A percentile compares a stretch with the other conserved stretches of the same genome.
phyloP scores from a whole-genome alignment of 1,140 invertebrate species.

The Pentalonia nigronervosa region DNA sequence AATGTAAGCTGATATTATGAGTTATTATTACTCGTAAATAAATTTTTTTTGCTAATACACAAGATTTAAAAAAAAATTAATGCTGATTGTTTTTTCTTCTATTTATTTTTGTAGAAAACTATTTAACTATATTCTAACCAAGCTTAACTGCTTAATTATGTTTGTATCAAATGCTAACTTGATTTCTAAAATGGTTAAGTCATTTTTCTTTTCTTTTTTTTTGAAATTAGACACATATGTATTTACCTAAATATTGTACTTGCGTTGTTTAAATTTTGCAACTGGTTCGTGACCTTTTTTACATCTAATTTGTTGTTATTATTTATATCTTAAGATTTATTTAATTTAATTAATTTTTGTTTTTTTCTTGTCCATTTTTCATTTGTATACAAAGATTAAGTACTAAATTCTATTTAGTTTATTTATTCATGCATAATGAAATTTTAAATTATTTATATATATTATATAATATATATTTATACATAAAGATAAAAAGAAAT shows the following conservation, averaged over 20 bases:
- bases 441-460: conserved; percentile 43
- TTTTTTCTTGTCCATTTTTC: conserved; percentile 33
- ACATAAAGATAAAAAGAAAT: conserved; percentile 35
- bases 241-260: conserved; percentile 29
- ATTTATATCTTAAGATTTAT: conserved; percentile 41
- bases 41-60: not conserved
- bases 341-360: conserved; percentile 41
- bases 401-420: conserved; percentile 27
- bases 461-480: conserved; percentile 34
- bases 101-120: not conserved
- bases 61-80: conserved; percentile 13
- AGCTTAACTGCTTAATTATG: conserved; percentile 46
- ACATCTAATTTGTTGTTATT: conserved; percentile 52
- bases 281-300: not conserved
- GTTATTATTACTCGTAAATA: not conserved
- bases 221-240: conserved; percentile 15
- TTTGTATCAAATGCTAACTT: conserved; percentile 12
- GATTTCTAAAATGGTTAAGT: conserved; percentile 13
- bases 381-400: conserved; percentile 23
- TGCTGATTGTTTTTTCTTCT: conserved; percentile 21
- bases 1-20: conserved; percentile 22
- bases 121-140: conserved; percentile 31
- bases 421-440: conserved; percentile 24
- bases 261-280: conserved; percentile 37
- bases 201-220: conserved; percentile 14